A percentile compares a stretch with the other conserved stretches of the same genome.
Conservation (phyloP, 2,113 vertebrate species). For the Clarias macrocephalus region DNA sequence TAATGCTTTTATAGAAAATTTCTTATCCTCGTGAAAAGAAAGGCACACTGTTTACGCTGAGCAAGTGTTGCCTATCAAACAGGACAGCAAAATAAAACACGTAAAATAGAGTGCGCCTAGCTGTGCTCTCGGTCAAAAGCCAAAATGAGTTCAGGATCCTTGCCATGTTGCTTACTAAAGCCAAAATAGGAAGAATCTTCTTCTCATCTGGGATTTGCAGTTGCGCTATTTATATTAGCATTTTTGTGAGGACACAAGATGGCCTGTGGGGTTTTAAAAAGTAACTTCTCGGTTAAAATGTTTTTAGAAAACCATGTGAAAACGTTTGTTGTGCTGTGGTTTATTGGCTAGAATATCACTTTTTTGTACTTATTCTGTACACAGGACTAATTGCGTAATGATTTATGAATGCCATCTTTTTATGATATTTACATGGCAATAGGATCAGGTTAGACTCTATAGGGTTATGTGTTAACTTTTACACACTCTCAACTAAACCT, state of each 20-base stretch:
- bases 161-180: constrained; percentile 27
- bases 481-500: background rate
- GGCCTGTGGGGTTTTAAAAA: constrained; percentile 25
- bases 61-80: constrained; percentile 10
- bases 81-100: background rate
- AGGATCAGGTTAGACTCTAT: background rate
- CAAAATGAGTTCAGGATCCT: constrained; percentile 12
- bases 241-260: constrained; percentile 38
- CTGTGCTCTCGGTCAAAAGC: constrained; percentile 9
- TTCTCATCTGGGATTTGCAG: constrained; percentile 48
- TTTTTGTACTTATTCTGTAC: constrained; percentile 8
- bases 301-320: constrained; percentile 28
- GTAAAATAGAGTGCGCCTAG: constrained; percentile 3
- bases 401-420: background rate
- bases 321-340: constrained; percentile 15
- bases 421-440: background rate
- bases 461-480: background rate
- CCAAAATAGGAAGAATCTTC: constrained; percentile 54
- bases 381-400: constrained; percentile 7
- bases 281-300: constrained; percentile 34
- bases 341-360: background rate
- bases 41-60: background rate
- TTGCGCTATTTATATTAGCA: constrained; percentile 47
- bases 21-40: constrained; percentile 19
- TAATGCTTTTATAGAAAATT: background rate